phyloP scores from a whole-genome alignment of 2,888 invertebrate species.

The Pheosia tremula region DNA sequence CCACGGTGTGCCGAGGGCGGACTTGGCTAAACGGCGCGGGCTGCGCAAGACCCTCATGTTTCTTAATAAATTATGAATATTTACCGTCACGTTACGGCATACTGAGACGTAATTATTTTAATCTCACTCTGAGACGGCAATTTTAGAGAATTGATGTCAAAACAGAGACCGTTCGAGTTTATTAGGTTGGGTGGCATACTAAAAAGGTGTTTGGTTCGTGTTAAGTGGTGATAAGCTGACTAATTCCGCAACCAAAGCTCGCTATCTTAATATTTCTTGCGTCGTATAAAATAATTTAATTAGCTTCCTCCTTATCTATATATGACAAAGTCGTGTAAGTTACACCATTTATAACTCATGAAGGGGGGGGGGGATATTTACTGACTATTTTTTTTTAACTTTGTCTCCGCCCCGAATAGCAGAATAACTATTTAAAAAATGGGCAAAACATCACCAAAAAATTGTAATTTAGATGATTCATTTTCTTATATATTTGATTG shows the following conservation, averaged over 20 bases:
- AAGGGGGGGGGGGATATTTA: too few relatives aligned
- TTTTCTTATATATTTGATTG: too few relatives aligned
- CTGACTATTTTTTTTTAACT: too few relatives aligned
- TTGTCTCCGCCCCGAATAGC: too few relatives aligned
- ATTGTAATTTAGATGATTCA: too few relatives aligned
- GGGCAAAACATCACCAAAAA: too few relatives aligned
- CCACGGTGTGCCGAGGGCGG: slow-evolving; percentile 62
- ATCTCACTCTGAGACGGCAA: slow-evolving; percentile 70
- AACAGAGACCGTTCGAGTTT: slow-evolving; percentile 52
- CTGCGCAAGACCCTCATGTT: slow-evolving; percentile 67
- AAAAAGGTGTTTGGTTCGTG: slow-evolving; percentile 4
- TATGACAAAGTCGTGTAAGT: too few relatives aligned
- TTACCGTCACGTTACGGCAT: slow-evolving; percentile 74
- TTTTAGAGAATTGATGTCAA: slow-evolving; percentile 70
- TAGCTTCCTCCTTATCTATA: background rate
- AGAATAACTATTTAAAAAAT: too few relatives aligned
- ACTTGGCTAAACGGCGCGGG: slow-evolving; percentile 58
- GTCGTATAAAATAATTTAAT: background rate
- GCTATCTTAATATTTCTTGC: background rate
- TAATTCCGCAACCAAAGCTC: background rate
- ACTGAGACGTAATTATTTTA: slow-evolving; percentile 78
- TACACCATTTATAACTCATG: too few relatives aligned
- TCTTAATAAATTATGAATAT: slow-evolving; percentile 81
- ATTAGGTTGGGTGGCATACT: slow-evolving; percentile 28
- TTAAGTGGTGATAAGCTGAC: background rate